These are phyloP conservation scores for Orthochromis indermauri DNA, from an alignment of 2,113 vertebrate genomes.

Conservation along the genomic window DNA sequence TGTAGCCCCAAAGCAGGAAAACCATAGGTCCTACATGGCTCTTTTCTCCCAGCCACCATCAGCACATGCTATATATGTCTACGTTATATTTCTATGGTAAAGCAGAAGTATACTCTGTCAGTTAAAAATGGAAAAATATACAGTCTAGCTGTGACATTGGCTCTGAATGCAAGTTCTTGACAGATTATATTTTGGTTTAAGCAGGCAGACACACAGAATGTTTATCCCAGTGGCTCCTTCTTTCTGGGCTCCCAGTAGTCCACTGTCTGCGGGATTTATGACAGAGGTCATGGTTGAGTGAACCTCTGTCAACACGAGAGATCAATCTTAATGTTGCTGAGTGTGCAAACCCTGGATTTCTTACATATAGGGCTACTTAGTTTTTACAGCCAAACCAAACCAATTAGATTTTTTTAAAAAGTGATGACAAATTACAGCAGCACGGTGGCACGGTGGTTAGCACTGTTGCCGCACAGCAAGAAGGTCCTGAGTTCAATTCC, in stretches of 20 bases:
- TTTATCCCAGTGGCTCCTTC: constrained; percentile 1
- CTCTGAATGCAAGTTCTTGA: background rate
- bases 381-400: background rate
- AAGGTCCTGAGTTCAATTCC: too few relatives aligned
- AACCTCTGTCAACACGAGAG: constrained; percentile 30
- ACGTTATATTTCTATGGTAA: constrained; percentile 23
- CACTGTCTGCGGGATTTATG: constrained; percentile 22
- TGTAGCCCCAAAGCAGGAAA: constrained; percentile 27
- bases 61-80: constrained; percentile 38
- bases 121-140: constrained; percentile 38
- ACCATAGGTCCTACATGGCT: constrained; percentile 3
- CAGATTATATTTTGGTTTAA: constrained; percentile 24
- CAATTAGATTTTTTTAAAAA: background rate
- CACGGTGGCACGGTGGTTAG: too few relatives aligned
- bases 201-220: background rate
- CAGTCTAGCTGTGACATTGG: background rate
- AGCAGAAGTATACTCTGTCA: background rate
- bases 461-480: too few relatives aligned
- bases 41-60: constrained; percentile 3
- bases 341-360: background rate
- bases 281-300: constrained; percentile 20
- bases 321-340: constrained; percentile 3
- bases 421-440: too few relatives aligned
- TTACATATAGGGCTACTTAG: background rate
- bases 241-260: background rate